A percentile compares a stretch with the other conserved stretches of the same genome.
These are phyloP conservation scores for Eudyptes chrysolophus DNA, from an alignment of 2,113 vertebrate genomes.

Conservation along the genomic window DNA sequence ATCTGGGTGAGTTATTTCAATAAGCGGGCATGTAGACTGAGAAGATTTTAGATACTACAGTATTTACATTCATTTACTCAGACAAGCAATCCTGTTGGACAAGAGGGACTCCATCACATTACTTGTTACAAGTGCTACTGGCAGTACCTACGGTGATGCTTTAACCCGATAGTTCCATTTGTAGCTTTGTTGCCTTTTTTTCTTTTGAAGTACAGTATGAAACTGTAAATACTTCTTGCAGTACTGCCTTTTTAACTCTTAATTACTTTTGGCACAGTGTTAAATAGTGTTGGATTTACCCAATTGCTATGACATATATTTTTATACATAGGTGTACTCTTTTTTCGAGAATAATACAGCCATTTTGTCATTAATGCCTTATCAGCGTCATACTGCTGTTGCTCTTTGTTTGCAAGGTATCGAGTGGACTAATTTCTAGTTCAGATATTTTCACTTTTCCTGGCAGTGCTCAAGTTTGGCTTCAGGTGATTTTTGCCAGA, in stretches of 20 bases:
- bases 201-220: slow-evolving; percentile 37
- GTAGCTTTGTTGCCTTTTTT: slow-evolving; percentile 36
- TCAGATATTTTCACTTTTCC: neutral
- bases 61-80: neutral
- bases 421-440: neutral
- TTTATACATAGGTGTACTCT: slow-evolving; percentile 65
- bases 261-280: slow-evolving; percentile 53
- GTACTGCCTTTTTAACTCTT: slow-evolving; percentile 59
- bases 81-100: neutral
- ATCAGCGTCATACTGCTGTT: slow-evolving; percentile 56
- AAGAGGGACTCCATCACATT: neutral
- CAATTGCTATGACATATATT: slow-evolving; percentile 58
- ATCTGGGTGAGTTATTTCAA: neutral
- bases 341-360: slow-evolving; percentile 54
- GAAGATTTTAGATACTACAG: neutral
- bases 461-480: slow-evolving; percentile 14
- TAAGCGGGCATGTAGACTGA: neutral
- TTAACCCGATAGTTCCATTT: slow-evolving; percentile 18
- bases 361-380: slow-evolving; percentile 68
- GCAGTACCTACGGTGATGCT: slow-evolving; percentile 22
- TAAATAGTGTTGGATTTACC: slow-evolving; percentile 61
- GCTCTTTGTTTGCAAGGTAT: slow-evolving; percentile 39
- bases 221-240: slow-evolving; percentile 62
- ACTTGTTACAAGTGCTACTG: neutral
- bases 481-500: slow-evolving; percentile 36